Base-by-base conservation (phyloP, 2,797 vertebrate species). In the Platalea minor region DNA sequence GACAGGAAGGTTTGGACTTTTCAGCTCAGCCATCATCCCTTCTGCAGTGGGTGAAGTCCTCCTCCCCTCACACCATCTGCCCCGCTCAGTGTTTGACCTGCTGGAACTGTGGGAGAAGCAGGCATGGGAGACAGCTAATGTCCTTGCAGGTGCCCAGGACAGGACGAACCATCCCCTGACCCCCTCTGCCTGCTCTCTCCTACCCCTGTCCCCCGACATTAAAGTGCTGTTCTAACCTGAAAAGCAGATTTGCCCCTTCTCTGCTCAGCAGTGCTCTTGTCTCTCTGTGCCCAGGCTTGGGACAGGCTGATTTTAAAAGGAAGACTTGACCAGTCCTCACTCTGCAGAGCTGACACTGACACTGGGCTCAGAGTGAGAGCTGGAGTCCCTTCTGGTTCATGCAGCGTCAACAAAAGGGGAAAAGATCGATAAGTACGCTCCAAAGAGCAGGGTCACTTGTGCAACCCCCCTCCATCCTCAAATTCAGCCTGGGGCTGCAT, bases 141-240 rank as follows among this genome's bases (percentile, higher is more conserved):
- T 79, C 51, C 74, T 53, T 54, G 65, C 3, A 14, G 35, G 37
- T 46, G 85, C 70, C 83, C 81, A 63, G 82, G 63, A 70, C 24
- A 72, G 75, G 33, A 92, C 26, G 72, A 31, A 6, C 46, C 75
- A 68, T 21, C 64, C 84, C 75, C 53, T 68, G 56, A 37, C 17
- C 39, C 91, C 19, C 61, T 91, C 65, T 89, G 5, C 45, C 68
- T 97, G 69, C 46, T 81, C 59, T 94, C 78, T 88, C 28, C 86
- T 89, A 50, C 94, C 88, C 93, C 72, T 87, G 60, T 43, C 29
- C 89, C 95, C 92, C 65, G 1, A 89, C 75, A 83, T 89, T 45
- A 93, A 95, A 95, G 72, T 5, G 68, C 93, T 95, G 78, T 92
- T 95, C 96, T 95, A 94, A 96, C 94, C 95, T 96, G 96, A 95